These are phyloP conservation scores for Lottia gigantea DNA, from an alignment of 2,888 invertebrate species.

Conservation along the genomic window DNA sequence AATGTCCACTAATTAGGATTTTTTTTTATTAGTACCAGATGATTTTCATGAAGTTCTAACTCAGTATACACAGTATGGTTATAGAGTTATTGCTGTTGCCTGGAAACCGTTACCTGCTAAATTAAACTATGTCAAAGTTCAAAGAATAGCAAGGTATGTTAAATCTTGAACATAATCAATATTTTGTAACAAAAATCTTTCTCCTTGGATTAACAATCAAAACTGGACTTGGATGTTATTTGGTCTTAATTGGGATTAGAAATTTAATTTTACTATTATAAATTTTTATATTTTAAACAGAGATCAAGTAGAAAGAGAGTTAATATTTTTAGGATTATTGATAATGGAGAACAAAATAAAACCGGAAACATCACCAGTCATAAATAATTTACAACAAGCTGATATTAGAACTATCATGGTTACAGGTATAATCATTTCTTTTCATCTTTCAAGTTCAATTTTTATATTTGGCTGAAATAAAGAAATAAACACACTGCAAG, in stretches of 20 bases:
- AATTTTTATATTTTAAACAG: slow-evolving; percentile 34
- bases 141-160: slow-evolving; percentile 62
- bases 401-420: slow-evolving; percentile 95
- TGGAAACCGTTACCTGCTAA: slow-evolving; percentile 67
- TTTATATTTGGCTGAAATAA: no score
- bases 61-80: slow-evolving; percentile 71
- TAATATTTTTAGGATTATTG: slow-evolving; percentile 87
- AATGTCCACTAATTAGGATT: no score
- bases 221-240: no score
- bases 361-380: slow-evolving; percentile 85
- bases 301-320: slow-evolving; percentile 77
- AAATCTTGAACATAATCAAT: background rate
- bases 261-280: no score
- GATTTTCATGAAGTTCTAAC: slow-evolving; percentile 70
- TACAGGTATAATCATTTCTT: slow-evolving; percentile 76
- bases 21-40: slow-evolving; percentile 68
- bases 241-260: no score
- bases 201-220: no score
- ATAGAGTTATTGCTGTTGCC: slow-evolving; percentile 72
- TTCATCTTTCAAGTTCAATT: no score
- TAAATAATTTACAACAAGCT: slow-evolving; percentile 81
- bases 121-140: slow-evolving; percentile 67
- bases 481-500: no score
- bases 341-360: slow-evolving; percentile 96
- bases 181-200: no score